Conservation (phyloP, 2,888 invertebrate genomes). For the Sarcophaga subvicina region DNA sequence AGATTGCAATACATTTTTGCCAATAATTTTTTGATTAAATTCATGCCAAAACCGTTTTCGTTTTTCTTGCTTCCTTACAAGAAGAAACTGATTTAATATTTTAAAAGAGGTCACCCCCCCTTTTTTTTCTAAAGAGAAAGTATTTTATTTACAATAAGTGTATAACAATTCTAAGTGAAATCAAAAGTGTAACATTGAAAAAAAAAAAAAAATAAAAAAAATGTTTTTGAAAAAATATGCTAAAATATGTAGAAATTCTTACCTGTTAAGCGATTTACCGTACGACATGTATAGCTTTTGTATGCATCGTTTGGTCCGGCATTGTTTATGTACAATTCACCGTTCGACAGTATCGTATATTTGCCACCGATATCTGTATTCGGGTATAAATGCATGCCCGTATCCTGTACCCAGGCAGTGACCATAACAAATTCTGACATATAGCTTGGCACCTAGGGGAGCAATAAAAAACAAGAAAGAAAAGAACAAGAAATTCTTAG, state of each 20-base stretch:
- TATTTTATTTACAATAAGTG: no score
- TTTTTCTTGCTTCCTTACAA: no score
- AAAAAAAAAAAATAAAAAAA: not conserved
- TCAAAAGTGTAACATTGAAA: no score
- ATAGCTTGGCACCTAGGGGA: conserved; percentile 88
- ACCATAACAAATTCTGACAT: conserved; percentile 93
- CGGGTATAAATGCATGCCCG: conserved; percentile 89
- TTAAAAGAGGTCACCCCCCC: no score
- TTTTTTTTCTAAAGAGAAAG: no score
- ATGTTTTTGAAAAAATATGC: not conserved
- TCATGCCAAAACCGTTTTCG: not conserved
- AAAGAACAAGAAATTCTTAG: conserved; percentile 25
- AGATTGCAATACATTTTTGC: not conserved
- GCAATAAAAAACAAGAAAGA: not conserved
- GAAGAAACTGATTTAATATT: no score
- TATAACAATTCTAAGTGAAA: no score
- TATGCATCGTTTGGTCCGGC: conserved; percentile 90
- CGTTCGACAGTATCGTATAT: conserved; percentile 90
- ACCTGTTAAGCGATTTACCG: conserved; percentile 90
- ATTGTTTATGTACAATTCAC: conserved; percentile 92
- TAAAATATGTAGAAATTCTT: conserved; percentile 70
- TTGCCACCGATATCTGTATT: conserved; percentile 89
- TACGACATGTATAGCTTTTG: conserved; percentile 91
- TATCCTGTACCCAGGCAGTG: conserved; percentile 95
- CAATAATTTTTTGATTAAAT: not conserved